phyloP scores from a whole-genome alignment of 2,113 vertebrate species.

The Megaleporinus macrocephalus region DNA sequence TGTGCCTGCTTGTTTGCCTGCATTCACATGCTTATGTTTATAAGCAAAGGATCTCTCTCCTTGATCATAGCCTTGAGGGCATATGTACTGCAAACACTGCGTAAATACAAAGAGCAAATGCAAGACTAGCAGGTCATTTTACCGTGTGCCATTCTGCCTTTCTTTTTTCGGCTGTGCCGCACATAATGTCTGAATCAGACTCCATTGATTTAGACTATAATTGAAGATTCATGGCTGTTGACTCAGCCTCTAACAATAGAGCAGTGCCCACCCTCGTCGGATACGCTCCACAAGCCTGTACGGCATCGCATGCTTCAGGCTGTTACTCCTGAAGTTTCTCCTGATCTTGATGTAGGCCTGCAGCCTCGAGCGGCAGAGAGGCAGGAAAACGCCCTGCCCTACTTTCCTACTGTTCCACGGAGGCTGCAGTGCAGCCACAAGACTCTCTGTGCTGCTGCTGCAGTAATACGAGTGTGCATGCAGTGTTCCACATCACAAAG shows the following conservation, averaged over 20 bases:
- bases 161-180: not conserved
- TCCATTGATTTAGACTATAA: not conserved
- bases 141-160: not conserved
- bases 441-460: conserved; percentile 5
- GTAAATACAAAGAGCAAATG: not conserved
- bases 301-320: not conserved
- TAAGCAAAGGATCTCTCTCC: not conserved
- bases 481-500: conserved; percentile 28
- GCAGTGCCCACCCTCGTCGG: not conserved
- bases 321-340: conserved; percentile 4
- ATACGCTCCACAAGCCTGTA: not conserved
- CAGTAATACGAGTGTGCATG: conserved; percentile 11
- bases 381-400: conserved; percentile 41
- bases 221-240: not conserved
- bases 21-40: conserved; percentile 9
- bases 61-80: not conserved
- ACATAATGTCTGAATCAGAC: not conserved
- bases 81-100: not conserved
- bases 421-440: conserved; percentile 32
- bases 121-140: not conserved
- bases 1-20: not conserved
- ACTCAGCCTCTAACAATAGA: not conserved
- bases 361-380: not conserved
- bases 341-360: conserved; percentile 8
- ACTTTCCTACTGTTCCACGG: conserved; percentile 25